Evolutionary conservation across 2,113 vertebrate species (phyloP).

Genomic region (Sinosuthora webbiana): DNA sequence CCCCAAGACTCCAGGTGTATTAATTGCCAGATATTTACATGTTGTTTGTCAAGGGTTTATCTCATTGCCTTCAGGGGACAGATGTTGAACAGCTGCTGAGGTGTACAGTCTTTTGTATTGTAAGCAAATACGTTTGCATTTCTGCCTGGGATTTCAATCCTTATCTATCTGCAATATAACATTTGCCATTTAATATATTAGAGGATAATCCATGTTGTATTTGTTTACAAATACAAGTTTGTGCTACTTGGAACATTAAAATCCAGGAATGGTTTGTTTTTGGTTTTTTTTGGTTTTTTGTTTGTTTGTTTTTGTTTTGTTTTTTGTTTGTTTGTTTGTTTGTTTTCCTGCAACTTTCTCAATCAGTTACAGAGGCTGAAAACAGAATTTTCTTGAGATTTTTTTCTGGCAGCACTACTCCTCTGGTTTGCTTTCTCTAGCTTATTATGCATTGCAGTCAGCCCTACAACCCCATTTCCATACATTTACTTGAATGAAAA

Average conservation of each 20-base stretch:
- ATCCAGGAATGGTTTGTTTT: background rate
- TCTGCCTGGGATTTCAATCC: background rate
- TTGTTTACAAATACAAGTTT: background rate
- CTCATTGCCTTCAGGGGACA: background rate
- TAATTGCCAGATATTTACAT: background rate
- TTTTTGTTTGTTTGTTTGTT: too few species aligned
- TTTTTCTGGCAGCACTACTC: background rate
- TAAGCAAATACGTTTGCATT: background rate
- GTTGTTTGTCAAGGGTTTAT: background rate
- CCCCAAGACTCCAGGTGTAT: background rate
- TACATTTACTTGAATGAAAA: background rate
- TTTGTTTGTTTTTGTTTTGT: too few species aligned
- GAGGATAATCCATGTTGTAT: background rate
- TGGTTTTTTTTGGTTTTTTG: too few species aligned
- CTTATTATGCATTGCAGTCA: background rate
- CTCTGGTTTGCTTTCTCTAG: background rate
- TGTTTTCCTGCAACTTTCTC: background rate
- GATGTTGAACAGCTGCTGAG: background rate
- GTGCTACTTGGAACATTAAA: background rate
- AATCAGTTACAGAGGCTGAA: background rate
- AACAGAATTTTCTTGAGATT: slow-evolving; percentile 10
- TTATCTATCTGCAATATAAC: background rate
- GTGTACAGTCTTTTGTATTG: background rate
- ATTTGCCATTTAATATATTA: background rate
- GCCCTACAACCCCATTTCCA: background rate